These are phyloP conservation scores for Leucophenga varia DNA, from an alignment of 1,140 invertebrate genomes.

Conservation along the genomic window DNA sequence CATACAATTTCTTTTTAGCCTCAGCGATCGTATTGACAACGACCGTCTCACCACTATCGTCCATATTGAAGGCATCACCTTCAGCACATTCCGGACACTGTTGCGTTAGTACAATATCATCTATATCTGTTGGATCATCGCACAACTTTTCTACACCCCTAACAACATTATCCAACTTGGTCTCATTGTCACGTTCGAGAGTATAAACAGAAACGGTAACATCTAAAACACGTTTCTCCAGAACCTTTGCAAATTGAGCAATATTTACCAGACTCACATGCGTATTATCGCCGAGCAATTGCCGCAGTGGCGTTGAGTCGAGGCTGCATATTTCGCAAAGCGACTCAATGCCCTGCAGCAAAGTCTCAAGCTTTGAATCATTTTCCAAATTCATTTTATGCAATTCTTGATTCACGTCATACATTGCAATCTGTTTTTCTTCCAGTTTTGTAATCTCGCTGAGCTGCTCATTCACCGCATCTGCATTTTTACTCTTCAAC, in stretches of 20 bases:
- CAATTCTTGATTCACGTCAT: conserved; percentile 6
- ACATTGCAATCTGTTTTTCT: neutral
- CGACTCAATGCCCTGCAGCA: conserved; percentile 8
- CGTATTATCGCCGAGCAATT: conserved; percentile 13
- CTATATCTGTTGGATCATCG: conserved; percentile 10
- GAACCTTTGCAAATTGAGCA: conserved; percentile 13
- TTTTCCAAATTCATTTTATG: conserved; percentile 3
- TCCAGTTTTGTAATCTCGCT: conserved; percentile 13
- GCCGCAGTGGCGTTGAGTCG: conserved; percentile 7
- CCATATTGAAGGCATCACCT: conserved; percentile 23
- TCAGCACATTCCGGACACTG: conserved; percentile 31
- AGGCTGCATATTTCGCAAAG: conserved; percentile 6
- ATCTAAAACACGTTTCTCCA: conserved; percentile 18
- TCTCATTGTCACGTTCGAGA: conserved; percentile 5
- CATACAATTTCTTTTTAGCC: conserved; percentile 14
- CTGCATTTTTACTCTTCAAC: conserved; percentile 9
- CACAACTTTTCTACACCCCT: conserved; percentile 9
- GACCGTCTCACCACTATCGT: conserved; percentile 14
- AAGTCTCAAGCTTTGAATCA: conserved; percentile 10
- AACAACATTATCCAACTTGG: conserved; percentile 7
- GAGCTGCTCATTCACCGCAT: conserved; percentile 8
- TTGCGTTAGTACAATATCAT: conserved; percentile 20
- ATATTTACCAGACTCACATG: conserved; percentile 19
- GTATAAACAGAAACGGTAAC: conserved; percentile 14
- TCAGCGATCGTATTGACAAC: conserved; percentile 7